Evolutionary conservation across 1,140 invertebrate species (phyloP), one percentile per base, ranked within the genome.

Genomic region (Chrysomallon squamiferum): DNA sequence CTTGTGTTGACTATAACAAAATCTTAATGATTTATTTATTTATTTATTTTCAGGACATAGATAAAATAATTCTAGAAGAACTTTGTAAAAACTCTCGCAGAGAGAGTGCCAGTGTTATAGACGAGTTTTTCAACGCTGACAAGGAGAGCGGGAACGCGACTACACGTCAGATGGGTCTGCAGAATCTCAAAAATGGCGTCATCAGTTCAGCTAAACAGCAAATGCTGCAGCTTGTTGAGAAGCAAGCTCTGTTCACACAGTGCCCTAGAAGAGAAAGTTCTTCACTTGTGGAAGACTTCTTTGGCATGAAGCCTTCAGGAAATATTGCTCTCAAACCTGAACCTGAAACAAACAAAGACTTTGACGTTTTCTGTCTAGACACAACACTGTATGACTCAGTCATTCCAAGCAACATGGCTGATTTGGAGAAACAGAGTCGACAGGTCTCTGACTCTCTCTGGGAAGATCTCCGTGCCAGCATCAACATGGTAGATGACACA

Each of bases 261-360:
- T 75, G 89, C 47, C 84, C 87, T 2, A 86, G 89, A 18, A 86
- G 90, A 22, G 87, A 89, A 64, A 89, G 88, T n/a, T 88, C 88
- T 2, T 87, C 88, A 3, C 84, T 88, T 60, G 89, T 91, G 72
- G 90, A 91, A 79, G 90, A 92, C 62, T 92, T 91, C 80, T 92
- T 92, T 85, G 69, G 38, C 32, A 22, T 61, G 4, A 49, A 62
- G 25, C 29, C 11, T 18, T 38, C 20, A 6, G 54, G 59, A 11
- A 57, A 47, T 4, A 7, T 43, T 3, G 68, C 59, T 59, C 63
- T 75, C 41, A 75, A 75, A 35, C 38, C 25, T 22, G 73, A 75
- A 49, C 73, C 73, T 9, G 58, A 13, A 3, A 60, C 57, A 11
- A 13, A 22, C 35, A 33, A 62, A 35, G 30, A 30, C 11, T 61